phyloP scores from a whole-genome alignment of 2,797 vertebrate genomes.

The Microchirus variegatus region DNA sequence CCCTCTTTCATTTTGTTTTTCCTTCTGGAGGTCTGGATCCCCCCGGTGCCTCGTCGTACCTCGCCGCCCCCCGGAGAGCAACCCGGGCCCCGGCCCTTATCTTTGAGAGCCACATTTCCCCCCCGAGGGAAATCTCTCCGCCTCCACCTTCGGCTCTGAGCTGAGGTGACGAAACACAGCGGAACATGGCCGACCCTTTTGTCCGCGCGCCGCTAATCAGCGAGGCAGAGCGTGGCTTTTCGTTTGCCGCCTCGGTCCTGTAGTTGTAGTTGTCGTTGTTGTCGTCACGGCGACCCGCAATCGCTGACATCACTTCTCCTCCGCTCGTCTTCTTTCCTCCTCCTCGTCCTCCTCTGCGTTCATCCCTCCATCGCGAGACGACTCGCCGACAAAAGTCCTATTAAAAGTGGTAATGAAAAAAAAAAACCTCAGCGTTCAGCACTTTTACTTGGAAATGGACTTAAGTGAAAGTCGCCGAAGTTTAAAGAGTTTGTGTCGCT shows the following conservation, averaged over 20 bases:
- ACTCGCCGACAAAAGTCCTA: constrained; percentile 14
- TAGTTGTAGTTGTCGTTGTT: no score
- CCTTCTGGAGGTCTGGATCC: constrained; percentile 71
- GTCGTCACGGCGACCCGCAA: constrained; percentile 38
- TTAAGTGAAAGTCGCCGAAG: neutral
- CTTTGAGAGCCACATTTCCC: constrained; percentile 71
- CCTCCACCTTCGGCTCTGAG: constrained; percentile 73
- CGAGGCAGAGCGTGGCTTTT: constrained; percentile 58
- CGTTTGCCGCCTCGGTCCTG: no score
- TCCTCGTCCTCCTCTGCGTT: constrained; percentile 19
- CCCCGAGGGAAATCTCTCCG: constrained; percentile 72
- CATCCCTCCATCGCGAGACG: constrained; percentile 4
- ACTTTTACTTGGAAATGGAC: constrained; percentile 36
- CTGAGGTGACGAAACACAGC: constrained; percentile 78
- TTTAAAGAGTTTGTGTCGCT: constrained; percentile 7
- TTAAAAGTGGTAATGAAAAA: constrained; percentile 31
- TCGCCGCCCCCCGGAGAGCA: constrained; percentile 68
- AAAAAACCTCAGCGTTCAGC: constrained; percentile 37
- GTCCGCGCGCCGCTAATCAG: constrained; percentile 71
- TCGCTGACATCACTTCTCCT: constrained; percentile 48
- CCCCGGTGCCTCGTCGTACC: constrained; percentile 52
- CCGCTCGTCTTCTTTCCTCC: constrained; percentile 2
- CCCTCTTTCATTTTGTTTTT: constrained; percentile 66
- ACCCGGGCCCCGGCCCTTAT: constrained; percentile 69
- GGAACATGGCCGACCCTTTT: constrained; percentile 74